Evolutionary conservation across 2,113 vertebrate genomes (phyloP).

Genomic region (Ptilonorhynchus violaceus): DNA sequence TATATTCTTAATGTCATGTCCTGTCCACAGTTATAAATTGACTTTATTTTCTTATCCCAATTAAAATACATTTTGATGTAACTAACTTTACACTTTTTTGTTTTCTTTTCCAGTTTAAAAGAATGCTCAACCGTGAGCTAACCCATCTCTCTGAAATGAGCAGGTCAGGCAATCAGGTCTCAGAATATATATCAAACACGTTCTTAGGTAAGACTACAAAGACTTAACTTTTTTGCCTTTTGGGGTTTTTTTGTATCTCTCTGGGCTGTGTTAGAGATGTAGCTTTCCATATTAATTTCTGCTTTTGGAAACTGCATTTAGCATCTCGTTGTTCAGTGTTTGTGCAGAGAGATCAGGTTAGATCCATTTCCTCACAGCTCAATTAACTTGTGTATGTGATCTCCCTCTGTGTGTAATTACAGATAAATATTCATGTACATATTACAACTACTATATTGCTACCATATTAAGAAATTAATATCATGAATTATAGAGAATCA

Average conservation of each 20-base stretch:
- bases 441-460: neutral
- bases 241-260: neutral
- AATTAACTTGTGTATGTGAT: neutral
- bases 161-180: slow-evolving; percentile 98
- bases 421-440: neutral
- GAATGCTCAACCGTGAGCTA: slow-evolving; percentile 97
- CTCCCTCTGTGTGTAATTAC: neutral
- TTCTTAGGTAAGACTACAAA: slow-evolving; percentile 88
- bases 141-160: slow-evolving; percentile 99
- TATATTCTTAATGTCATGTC: neutral
- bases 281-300: neutral
- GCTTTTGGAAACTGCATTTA: neutral
- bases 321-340: neutral
- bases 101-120: slow-evolving; percentile 89
- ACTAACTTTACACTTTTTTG: neutral
- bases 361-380: neutral
- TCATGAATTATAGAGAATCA: neutral
- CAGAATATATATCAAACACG: slow-evolving; percentile 96
- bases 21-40: neutral
- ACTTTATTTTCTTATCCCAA: neutral
- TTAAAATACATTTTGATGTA: neutral
- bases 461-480: neutral
- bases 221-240: neutral
- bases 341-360: neutral
- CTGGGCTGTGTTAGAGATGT: neutral